These are phyloP conservation scores for Drosophila nr. medialis DNA, from an alignment of 2,888 invertebrate genomes.

Conservation along the genomic window DNA sequence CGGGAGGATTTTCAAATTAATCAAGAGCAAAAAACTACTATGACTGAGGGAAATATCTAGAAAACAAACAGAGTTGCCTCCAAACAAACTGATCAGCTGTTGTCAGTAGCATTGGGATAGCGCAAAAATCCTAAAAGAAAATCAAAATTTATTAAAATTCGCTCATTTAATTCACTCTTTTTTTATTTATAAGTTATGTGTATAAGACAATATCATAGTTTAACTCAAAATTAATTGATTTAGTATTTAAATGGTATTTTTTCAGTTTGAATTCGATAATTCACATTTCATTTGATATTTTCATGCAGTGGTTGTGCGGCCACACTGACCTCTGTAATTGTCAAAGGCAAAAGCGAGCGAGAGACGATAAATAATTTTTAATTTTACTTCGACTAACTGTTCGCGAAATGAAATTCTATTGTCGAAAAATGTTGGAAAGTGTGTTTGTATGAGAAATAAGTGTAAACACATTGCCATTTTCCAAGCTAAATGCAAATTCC, in stretches of 20 bases:
- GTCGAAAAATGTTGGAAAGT: conserved; percentile 70
- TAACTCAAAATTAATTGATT: neutral
- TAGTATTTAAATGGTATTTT: conserved; percentile 24
- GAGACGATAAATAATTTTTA: conserved; percentile 62
- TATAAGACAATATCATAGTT: neutral
- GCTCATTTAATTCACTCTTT: neutral
- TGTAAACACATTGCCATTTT: conserved; percentile 55
- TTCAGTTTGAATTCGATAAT: neutral
- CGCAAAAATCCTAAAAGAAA: neutral
- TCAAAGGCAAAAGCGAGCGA: conserved; percentile 57
- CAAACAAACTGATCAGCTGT: conserved; percentile 35
- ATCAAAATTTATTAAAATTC: neutral
- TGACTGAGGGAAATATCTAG: conserved; percentile 43
- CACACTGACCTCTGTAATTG: conserved; percentile 57
- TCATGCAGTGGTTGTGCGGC: conserved; percentile 8
- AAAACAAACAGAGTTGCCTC: conserved; percentile 34
- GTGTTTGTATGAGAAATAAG: conserved; percentile 68
- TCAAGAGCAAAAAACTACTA: neutral
- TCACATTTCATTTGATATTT: conserved; percentile 16
- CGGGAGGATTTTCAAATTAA: neutral
- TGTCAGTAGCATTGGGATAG: conserved; percentile 18
- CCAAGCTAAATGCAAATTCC: conserved; percentile 49
- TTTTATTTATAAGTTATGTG: neutral
- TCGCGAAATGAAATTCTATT: conserved; percentile 63
- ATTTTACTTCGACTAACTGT: conserved; percentile 56